Base-by-base conservation (phyloP, 2,797 vertebrate species). In the Enteromius afrohamiltoni region DNA sequence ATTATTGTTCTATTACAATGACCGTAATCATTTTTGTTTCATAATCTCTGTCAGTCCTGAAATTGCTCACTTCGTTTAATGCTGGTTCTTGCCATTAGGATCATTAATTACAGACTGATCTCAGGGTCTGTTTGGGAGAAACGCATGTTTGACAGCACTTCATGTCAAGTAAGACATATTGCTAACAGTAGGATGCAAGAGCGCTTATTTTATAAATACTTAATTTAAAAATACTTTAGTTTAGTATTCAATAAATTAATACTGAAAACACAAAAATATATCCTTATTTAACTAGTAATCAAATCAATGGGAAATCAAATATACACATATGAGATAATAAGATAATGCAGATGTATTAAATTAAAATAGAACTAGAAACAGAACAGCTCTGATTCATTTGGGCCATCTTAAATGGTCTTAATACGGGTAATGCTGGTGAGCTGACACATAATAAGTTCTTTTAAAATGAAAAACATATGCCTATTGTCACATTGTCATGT, bases 1-100 rank as follows among this genome's bases (percentile, higher is more conserved):
- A 96, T 96, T 95, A 96, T 95, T 95, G 94, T 96, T 95, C 95
- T 93, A 92, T 94, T 93, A 92, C 93, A 93, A 95, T 93, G 93
- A 94, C 94, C 93, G 91, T 95, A 95, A 96, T 95, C 95, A 95
- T 93, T 95, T 96, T 93, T 94, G 93, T 95, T 96, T 94, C 94
- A 95, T 95, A 95, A 94, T 95, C 92, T 95, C 91, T 92, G 93
- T 94, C 94, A 94, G 93, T 94, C 92, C 91, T 89, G 87, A 93
- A 94, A 94, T 93, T 94, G 93, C 90, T 92, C 93, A 92, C 92
- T 94, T 94, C 82, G 90, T 89, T 92, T 91, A 91, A 89, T 90
- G 89, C 89, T 91, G 92, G 89, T 89, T 93, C 91, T 92, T 81
- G 77, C 87, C 82, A 83, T 62, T 84, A 88, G 80, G 86, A 89